Evolutionary conservation across 2,888 invertebrate genomes (phyloP).

Genomic region (Polia nebulosa): DNA sequence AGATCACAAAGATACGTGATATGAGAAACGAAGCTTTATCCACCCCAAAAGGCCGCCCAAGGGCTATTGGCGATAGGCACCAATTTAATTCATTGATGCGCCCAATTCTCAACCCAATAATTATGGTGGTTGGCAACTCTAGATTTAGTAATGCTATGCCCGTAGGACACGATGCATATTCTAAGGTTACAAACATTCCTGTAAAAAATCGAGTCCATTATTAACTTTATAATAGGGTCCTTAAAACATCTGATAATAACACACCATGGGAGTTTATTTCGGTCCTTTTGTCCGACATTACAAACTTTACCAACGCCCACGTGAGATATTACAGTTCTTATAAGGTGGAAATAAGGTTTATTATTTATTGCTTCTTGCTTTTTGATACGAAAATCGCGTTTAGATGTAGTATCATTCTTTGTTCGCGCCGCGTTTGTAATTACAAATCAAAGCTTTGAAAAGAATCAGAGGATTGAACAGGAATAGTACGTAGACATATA

Average conservation of each 20-base stretch:
- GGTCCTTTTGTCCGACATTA: slow-evolving; percentile 60
- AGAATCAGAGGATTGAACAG: slow-evolving; percentile 67
- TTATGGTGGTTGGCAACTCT: slow-evolving; percentile 40
- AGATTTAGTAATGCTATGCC: slow-evolving; percentile 49
- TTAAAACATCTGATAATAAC: slow-evolving; percentile 73
- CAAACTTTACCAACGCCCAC: slow-evolving; percentile 25
- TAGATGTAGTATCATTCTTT: slow-evolving; percentile 64
- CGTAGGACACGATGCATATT: slow-evolving; percentile 54
- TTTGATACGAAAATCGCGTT: slow-evolving; percentile 23
- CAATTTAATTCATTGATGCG: slow-evolving; percentile 18
- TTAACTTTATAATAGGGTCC: slow-evolving; percentile 73
- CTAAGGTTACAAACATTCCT: slow-evolving; percentile 50
- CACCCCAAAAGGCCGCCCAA: not conserved
- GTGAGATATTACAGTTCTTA: slow-evolving; percentile 20
- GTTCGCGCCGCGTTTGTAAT: slow-evolving; percentile 72
- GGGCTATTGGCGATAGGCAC: slow-evolving; percentile 9
- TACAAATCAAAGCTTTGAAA: slow-evolving; percentile 71
- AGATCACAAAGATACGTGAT: not conserved
- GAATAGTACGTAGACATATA: slow-evolving; percentile 64
- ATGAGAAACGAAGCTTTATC: not conserved
- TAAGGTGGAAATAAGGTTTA: slow-evolving; percentile 26
- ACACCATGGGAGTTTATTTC: slow-evolving; percentile 68
- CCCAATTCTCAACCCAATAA: slow-evolving; percentile 29
- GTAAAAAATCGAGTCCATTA: slow-evolving; percentile 69
- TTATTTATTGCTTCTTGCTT: slow-evolving; percentile 16